Percentiles rank a stretch among this genome's conserved stretches.
These are phyloP conservation scores for Perizoma affinitatum DNA, from an alignment of 2,888 invertebrate species.

Conservation along the genomic window DNA sequence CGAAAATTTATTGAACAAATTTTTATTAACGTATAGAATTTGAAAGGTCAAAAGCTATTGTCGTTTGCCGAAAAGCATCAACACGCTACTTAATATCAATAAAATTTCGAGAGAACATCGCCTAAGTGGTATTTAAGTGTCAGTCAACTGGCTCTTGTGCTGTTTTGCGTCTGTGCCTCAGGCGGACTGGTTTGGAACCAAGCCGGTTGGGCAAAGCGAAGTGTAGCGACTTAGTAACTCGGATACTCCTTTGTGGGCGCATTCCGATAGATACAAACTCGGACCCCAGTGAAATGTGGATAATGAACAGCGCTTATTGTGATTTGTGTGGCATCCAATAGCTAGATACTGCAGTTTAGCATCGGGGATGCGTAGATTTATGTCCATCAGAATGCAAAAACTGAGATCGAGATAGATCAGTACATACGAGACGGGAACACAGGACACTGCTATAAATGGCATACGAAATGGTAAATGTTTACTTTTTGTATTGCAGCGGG, in stretches of 20 bases:
- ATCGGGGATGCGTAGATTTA: conserved; percentile 47
- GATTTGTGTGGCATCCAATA: conserved; percentile 73
- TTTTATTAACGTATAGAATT: conserved; percentile 25
- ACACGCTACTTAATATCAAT: conserved; percentile 76
- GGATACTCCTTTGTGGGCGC: conserved; percentile 77
- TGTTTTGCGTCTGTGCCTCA: conserved; percentile 58
- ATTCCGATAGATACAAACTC: conserved; percentile 78
- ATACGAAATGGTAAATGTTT: background rate
- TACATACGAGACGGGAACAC: background rate
- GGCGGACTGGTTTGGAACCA: conserved; percentile 63
- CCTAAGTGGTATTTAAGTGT: conserved; percentile 80
- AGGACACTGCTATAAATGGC: conserved; percentile 10
- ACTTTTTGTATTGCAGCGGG: background rate
- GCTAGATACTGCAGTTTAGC: conserved; percentile 40
- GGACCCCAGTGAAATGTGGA: conserved; percentile 73
- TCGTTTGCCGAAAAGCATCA: conserved; percentile 58
- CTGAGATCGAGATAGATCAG: conserved; percentile 20
- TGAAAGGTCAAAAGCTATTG: conserved; percentile 42
- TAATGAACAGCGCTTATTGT: conserved; percentile 81
- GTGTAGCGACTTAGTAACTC: conserved; percentile 73
- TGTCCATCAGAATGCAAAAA: conserved; percentile 36
- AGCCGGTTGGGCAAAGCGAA: conserved; percentile 75
- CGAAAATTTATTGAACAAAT: conserved; percentile 25
- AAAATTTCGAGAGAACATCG: conserved; percentile 77
- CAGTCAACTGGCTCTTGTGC: conserved; percentile 77